Conservation (phyloP, 2,888 invertebrate genomes). For the Drosophila diplacantha region DNA sequence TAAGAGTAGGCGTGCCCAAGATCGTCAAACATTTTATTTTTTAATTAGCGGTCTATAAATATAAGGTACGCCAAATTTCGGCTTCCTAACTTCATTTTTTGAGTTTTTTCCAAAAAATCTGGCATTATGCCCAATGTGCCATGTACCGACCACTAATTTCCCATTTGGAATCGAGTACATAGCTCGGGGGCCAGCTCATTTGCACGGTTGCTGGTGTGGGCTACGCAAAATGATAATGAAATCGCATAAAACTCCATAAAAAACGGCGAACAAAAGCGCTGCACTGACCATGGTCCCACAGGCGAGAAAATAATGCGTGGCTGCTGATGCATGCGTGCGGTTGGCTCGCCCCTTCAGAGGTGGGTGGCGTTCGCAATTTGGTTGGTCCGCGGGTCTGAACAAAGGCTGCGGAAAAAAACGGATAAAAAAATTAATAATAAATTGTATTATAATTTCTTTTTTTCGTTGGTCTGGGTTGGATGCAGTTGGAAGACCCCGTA, state of each 20-base stretch:
- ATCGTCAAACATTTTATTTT: no score
- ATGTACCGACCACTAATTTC: conserved; percentile 14
- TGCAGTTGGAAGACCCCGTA: neutral
- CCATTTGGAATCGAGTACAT: conserved; percentile 12
- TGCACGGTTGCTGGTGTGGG: conserved; percentile 41
- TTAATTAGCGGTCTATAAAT: no score
- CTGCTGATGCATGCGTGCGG: conserved; percentile 32
- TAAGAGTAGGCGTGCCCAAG: no score
- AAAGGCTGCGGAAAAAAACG: conserved; percentile 28
- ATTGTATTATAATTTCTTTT: conserved; percentile 66
- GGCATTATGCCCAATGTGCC: no score
- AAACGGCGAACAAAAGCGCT: conserved; percentile 23
- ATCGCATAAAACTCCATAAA: conserved; percentile 48
- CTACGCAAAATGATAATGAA: conserved; percentile 62
- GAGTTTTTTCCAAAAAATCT: no score
- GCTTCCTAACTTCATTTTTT: no score
- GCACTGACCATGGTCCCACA: conserved; percentile 19
- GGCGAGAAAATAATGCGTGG: conserved; percentile 21
- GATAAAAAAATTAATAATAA: conserved; percentile 55
- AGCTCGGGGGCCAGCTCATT: conserved; percentile 5
- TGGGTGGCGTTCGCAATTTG: conserved; percentile 49
- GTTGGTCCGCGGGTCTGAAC: conserved; percentile 44
- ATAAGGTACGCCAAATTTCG: no score
- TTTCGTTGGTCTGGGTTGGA: conserved; percentile 24
- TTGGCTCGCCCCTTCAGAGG: conserved; percentile 41